Conservation (phyloP, 1,140 invertebrate species). For the Sycophaga agraensis region DNA sequence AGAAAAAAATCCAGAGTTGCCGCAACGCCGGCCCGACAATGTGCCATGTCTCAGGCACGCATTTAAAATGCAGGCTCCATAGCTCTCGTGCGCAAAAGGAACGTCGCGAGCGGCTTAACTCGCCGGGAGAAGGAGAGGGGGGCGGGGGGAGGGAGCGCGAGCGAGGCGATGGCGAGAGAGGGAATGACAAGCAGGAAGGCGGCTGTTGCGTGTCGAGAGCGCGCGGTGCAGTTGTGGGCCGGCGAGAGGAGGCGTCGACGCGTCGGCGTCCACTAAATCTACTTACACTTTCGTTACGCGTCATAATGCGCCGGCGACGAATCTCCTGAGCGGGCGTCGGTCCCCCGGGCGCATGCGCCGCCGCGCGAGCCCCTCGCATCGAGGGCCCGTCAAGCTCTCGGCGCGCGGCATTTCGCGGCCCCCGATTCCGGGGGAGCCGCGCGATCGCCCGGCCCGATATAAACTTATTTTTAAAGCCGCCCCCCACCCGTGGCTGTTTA, state of each 20-base stretch:
- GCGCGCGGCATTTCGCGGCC: background rate
- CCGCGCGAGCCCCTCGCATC: background rate
- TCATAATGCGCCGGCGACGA: constrained; percentile 15
- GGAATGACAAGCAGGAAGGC: background rate
- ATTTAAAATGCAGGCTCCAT: too few species aligned
- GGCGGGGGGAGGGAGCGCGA: background rate
- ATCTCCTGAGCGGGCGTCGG: background rate
- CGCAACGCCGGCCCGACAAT: background rate
- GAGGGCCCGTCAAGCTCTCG: background rate
- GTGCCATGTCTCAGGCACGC: too few species aligned
- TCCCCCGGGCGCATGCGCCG: background rate
- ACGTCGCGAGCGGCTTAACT: too few species aligned
- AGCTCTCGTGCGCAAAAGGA: too few species aligned
- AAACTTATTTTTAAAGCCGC: too few species aligned
- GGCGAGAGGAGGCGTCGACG: too few species aligned
- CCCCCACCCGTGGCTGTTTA: too few species aligned
- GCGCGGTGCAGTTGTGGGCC: background rate
- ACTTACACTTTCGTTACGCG: constrained; percentile 3
- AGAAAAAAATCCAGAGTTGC: too few species aligned
- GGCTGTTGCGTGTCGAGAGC: background rate
- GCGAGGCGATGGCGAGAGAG: background rate
- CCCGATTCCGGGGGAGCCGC: background rate
- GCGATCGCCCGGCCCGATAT: too few species aligned
- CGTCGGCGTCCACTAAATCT: background rate
- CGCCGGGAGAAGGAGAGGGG: background rate